Evolutionary conservation across 2,113 vertebrate species (phyloP).

Genomic region (Callorhinus ursinus): DNA sequence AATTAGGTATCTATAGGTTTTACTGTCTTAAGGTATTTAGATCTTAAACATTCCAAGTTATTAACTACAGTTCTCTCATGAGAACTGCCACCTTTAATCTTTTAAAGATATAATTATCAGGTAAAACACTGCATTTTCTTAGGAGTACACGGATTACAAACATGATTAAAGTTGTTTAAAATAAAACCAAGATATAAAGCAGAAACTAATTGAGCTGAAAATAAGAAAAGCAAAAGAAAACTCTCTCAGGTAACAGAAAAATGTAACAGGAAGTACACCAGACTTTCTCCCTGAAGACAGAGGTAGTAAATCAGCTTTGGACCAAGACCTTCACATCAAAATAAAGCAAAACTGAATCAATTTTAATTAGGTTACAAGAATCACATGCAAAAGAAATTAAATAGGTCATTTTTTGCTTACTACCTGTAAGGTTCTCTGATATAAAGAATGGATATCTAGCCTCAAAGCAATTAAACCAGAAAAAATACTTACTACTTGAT

Average conservation of each 20-base stretch:
- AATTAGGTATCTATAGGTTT: background rate
- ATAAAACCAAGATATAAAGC: constrained; percentile 39
- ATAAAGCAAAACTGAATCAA: background rate
- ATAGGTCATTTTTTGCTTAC: background rate
- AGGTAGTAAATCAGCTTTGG: background rate
- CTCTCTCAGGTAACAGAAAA: background rate
- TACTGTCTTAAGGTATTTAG: background rate
- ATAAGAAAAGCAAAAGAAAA: constrained; percentile 41
- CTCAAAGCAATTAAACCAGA: background rate
- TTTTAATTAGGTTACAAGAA: background rate
- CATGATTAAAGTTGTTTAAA: constrained; percentile 31
- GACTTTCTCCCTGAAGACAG: background rate
- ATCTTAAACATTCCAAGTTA: constrained; percentile 36
- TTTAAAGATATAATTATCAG: constrained; percentile 24
- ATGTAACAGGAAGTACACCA: background rate
- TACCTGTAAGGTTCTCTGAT: background rate
- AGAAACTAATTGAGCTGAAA: constrained; percentile 32
- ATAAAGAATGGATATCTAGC: background rate
- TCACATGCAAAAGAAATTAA: background rate
- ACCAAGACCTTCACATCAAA: background rate
- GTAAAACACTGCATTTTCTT: constrained; percentile 27
- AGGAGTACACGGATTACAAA: background rate
- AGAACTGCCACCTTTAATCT: background rate
- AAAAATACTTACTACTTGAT: constrained; percentile 94
- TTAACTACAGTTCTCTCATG: background rate